Conservation (phyloP, 2,888 invertebrate genomes). For the Parnassius mnemosyne region DNA sequence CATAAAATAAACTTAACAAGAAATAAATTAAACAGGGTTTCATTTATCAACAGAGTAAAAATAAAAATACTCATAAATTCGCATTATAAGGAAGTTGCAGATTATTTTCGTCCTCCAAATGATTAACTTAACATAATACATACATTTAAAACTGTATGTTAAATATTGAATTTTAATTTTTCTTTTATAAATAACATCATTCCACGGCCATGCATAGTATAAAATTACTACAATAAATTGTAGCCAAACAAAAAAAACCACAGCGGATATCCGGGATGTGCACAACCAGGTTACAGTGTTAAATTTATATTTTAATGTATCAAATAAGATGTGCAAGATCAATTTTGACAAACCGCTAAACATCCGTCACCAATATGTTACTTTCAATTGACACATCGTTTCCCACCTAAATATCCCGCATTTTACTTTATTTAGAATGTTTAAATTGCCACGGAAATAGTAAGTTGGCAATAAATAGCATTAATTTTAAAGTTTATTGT, state of each 20-base stretch:
- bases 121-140: constrained; percentile 3
- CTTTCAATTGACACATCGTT: constrained; percentile 53
- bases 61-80: background rate
- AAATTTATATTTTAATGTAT: constrained; percentile 48
- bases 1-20: constrained; percentile 22
- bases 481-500: constrained; percentile 23
- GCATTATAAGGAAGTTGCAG: background rate
- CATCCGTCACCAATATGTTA: constrained; percentile 55
- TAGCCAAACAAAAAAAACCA: constrained; percentile 59
- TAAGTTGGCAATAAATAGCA: constrained; percentile 1
- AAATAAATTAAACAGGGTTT: constrained; percentile 18
- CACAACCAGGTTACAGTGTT: constrained; percentile 69
- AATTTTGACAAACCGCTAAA: constrained; percentile 34
- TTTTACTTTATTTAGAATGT: constrained; percentile 5
- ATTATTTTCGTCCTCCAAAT: constrained; percentile 12
- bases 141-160: constrained; percentile 30
- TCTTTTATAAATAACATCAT: constrained; percentile 44
- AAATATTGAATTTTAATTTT: constrained; percentile 32
- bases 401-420: constrained; percentile 26
- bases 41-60: constrained; percentile 5
- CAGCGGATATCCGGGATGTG: constrained; percentile 66
- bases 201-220: constrained; percentile 74
- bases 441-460: constrained; percentile 10
- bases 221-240: constrained; percentile 57
- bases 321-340: constrained; percentile 41